phyloP scores from a whole-genome alignment of 2,113 vertebrate species.

The Setophaga petechia region DNA sequence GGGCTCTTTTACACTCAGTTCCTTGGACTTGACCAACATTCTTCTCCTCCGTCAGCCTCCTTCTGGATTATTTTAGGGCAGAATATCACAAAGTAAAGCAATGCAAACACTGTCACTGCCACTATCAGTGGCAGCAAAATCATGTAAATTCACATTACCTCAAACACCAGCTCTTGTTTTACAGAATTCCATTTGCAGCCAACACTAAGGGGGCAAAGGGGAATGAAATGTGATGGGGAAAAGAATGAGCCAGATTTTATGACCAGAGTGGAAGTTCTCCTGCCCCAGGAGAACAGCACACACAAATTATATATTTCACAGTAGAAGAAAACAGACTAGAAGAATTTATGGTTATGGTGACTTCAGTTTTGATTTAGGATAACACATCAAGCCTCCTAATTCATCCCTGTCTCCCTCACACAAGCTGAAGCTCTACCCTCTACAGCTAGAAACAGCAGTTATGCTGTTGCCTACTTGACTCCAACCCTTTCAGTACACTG shows the following conservation, averaged over 20 bases:
- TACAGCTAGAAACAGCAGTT: background rate
- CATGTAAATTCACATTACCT: background rate
- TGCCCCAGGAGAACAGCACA: background rate
- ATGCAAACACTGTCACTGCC: background rate
- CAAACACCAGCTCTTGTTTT: background rate
- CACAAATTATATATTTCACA: background rate
- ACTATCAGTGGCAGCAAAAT: background rate
- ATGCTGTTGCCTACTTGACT: background rate
- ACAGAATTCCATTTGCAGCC: background rate
- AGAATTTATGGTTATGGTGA: background rate
- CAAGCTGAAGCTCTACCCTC: background rate
- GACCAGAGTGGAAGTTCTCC: background rate
- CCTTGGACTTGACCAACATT: too few relatives aligned
- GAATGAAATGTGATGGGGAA: background rate
- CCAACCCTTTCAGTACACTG: background rate
- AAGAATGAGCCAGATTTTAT: background rate
- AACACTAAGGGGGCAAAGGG: too few relatives aligned
- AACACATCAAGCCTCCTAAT: background rate
- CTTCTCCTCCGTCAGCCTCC: background rate
- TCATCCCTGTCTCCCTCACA: background rate
- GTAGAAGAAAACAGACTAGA: background rate
- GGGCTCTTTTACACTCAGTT: rapidly evolving
- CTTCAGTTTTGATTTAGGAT: background rate
- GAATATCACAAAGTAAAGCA: background rate
- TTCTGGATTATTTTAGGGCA: background rate